These are phyloP conservation scores for Andrena fulva DNA, from an alignment of 2,888 invertebrate species.

Conservation along the genomic window DNA sequence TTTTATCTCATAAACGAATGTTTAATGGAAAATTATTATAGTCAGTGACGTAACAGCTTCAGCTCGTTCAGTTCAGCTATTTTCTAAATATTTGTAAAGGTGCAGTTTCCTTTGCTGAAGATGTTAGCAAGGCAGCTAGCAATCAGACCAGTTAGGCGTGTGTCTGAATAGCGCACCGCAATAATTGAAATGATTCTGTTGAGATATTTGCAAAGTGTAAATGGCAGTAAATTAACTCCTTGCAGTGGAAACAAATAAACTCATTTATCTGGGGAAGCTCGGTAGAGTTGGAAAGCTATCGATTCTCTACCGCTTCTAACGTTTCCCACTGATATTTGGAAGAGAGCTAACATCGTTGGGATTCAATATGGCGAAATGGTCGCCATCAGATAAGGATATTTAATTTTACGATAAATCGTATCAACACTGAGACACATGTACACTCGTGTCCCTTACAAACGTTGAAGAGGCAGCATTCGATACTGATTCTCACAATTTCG, in stretches of 20 bases:
- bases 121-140: neutral
- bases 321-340: constrained; percentile 23
- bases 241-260: neutral
- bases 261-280: neutral
- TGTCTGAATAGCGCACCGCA: neutral
- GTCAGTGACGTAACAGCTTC: neutral
- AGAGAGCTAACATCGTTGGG: constrained; percentile 58
- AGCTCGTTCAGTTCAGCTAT: neutral
- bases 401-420: neutral
- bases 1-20: too few species aligned
- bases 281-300: constrained; percentile 14
- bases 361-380: neutral
- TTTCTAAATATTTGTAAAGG: constrained; percentile 32
- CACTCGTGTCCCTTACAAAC: constrained; percentile 40
- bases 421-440: constrained; percentile 19
- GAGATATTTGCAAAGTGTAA: neutral
- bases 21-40: too few species aligned
- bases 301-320: neutral
- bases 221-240: constrained; percentile 26
- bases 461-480: constrained; percentile 62
- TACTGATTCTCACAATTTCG: constrained; percentile 19
- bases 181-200: constrained; percentile 18
- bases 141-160: constrained; percentile 11
- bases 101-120: constrained; percentile 2
- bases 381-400: neutral